Evolutionary conservation across 92 coral and sea anemone genomes (phyloP), one percentile per base, ranked within the genome.

Genomic region (Ricordea florida): DNA sequence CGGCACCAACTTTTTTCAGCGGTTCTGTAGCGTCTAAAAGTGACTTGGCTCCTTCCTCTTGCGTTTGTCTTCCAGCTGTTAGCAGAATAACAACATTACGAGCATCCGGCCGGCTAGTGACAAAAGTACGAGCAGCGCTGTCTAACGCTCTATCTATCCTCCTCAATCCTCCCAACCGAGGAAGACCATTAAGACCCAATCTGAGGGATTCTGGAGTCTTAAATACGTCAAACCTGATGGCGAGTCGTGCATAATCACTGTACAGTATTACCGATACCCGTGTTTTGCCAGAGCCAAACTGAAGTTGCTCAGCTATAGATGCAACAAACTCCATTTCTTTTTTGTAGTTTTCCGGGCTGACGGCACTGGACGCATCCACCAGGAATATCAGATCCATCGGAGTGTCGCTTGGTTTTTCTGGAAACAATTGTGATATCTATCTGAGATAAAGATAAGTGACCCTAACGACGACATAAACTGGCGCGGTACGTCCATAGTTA

Each of bases 301-400:
- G 72, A 9, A 88, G 77, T 17, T 26, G 65, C 4, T 37, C 51
- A 11, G 71, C 85, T 23, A 80, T 41, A 22, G 84, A 65, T 5
- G 75, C 75, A 13, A 81, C 79, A 48, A 87, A 87, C 10, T 69
- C 72, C 23, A 81, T 87, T 37, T 81, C 85, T 21, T 57, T 44
- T 47, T 18, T 62, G 74, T 57, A 82, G 21, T 61, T 66, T 32
- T 25, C 47, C 15, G 9, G 55, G 6, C 70, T 55, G 65, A 87
- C 92, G 5, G 61, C 60, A 31, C 67, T 26, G 30, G 92, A 87
- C 22, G 92, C 74, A 57, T 87, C 92, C 67, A 87, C 35, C 17
- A 82, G 48, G 31, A 87, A 76, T 2, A 87, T 85, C 5, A 87
- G 49, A 63, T 87, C 92, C 31, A 84, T 72, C 5, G 75, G 31